phyloP scores from a whole-genome alignment of 1,140 invertebrate species.

The Bombus balteatus region DNA sequence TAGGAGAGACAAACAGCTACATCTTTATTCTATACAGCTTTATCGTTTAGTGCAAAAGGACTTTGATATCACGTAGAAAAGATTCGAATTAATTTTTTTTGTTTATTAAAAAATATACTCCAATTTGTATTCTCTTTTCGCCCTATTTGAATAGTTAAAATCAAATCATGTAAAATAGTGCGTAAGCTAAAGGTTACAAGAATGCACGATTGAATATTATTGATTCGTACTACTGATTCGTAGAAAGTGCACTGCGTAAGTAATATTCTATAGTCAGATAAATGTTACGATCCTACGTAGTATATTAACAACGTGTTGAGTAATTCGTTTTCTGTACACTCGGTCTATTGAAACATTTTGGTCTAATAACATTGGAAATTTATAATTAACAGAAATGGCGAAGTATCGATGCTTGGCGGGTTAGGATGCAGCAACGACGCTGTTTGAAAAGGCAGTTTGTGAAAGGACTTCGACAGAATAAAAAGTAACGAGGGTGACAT shows the following conservation, averaged over 20 bases:
- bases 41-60: too few species aligned
- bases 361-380: neutral
- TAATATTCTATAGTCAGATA: neutral
- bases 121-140: too few species aligned
- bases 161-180: neutral
- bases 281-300: neutral
- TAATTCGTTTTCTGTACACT: too few species aligned
- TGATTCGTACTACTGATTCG: slow-evolving; percentile 10
- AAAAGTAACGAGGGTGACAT: slow-evolving; percentile 58
- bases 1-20: too few species aligned
- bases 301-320: too few species aligned
- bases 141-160: neutral
- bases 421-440: neutral
- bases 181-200: neutral
- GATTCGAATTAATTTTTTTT: too few species aligned
- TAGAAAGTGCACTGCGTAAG: neutral
- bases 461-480: slow-evolving; percentile 35
- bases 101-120: too few species aligned
- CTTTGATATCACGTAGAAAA: too few species aligned
- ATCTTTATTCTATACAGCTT: too few species aligned
- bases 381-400: neutral
- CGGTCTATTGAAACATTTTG: too few species aligned
- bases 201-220: neutral
- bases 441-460: neutral
- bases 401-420: neutral